Evolutionary conservation across 2,888 invertebrate genomes (phyloP).

Genomic region (Rhagium mordax): DNA sequence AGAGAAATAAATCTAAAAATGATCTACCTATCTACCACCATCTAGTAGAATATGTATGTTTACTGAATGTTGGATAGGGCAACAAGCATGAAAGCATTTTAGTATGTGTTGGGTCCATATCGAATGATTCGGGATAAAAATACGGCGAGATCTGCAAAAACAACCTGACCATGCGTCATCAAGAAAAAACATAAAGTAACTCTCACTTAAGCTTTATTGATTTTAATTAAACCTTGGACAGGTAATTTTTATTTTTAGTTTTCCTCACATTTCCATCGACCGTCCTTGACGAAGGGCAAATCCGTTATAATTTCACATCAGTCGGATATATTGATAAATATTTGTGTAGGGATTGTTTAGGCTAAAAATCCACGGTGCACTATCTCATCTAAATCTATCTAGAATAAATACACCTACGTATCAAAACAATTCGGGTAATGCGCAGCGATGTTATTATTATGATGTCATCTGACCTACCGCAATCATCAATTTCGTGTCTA

Average conservation of each 20-base stretch:
- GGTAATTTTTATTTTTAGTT: constrained; percentile 30
- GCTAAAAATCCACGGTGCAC: constrained; percentile 21
- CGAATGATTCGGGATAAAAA: not conserved
- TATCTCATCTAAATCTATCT: constrained; percentile 15
- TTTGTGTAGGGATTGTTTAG: constrained; percentile 16
- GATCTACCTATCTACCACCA: too few species aligned
- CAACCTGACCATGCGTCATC: constrained; percentile 8
- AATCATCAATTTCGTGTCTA: constrained; percentile 48
- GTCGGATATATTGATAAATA: constrained; percentile 19
- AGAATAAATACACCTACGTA: constrained; percentile 21
- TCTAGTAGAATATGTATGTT: too few species aligned
- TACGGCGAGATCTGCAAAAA: constrained; percentile 9
- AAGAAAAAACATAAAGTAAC: constrained; percentile 10
- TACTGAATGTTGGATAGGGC: too few species aligned
- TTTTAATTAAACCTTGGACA: constrained; percentile 23
- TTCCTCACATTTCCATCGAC: constrained; percentile 19
- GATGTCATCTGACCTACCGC: constrained; percentile 53
- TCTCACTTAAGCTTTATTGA: constrained; percentile 12
- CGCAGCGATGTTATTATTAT: constrained; percentile 34
- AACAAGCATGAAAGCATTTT: too few species aligned
- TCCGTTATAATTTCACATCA: not conserved
- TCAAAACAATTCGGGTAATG: constrained; percentile 27
- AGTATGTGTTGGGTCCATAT: not conserved
- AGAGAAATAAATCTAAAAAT: too few species aligned
- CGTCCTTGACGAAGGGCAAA: constrained; percentile 23